phyloP scores from a whole-genome alignment of 2,888 invertebrate genomes.

The Schizaphis graminum region DNA sequence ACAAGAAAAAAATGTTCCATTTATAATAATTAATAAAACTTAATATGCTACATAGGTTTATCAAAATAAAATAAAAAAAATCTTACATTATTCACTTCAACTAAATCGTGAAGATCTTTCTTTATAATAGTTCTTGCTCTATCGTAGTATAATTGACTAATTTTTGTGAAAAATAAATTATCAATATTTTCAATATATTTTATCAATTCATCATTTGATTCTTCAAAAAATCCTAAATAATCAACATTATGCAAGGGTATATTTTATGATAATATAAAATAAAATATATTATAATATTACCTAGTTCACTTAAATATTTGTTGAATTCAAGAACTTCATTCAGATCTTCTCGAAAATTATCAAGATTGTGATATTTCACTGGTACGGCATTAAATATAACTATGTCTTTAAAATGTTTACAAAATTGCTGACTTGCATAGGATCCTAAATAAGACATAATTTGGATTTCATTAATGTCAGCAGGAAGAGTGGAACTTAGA shows the following conservation, averaged over 20 bases:
- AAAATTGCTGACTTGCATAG: slow-evolving; percentile 38
- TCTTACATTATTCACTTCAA: slow-evolving; percentile 63
- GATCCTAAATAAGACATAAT: slow-evolving; percentile 57
- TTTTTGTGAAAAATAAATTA: slow-evolving; percentile 66
- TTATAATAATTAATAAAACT: not conserved
- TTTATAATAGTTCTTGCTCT: slow-evolving; percentile 64
- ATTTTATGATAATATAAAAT: not conserved
- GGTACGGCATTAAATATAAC: slow-evolving; percentile 59
- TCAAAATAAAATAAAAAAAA: not conserved
- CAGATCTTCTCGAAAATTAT: slow-evolving; percentile 39
- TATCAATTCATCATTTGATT: slow-evolving; percentile 54
- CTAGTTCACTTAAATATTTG: slow-evolving; percentile 42
- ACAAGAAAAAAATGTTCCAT: not conserved
- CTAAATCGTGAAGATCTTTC: slow-evolving; percentile 66
- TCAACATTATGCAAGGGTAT: not conserved
- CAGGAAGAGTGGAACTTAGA: slow-evolving; percentile 26
- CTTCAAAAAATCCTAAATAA: slow-evolving; percentile 61
- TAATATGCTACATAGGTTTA: not conserved
- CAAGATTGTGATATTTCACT: slow-evolving; percentile 11
- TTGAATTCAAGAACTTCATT: slow-evolving; percentile 40
- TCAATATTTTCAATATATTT: slow-evolving; percentile 64
- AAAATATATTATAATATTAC: slow-evolving; percentile 19
- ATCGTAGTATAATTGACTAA: slow-evolving; percentile 66
- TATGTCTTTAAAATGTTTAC: slow-evolving; percentile 33
- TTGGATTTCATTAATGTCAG: slow-evolving; percentile 26